Percentiles rank a stretch among this genome's conserved stretches.
Conservation (phyloP, 1,140 invertebrate genomes). For the Chrysomallon squamiferum region DNA sequence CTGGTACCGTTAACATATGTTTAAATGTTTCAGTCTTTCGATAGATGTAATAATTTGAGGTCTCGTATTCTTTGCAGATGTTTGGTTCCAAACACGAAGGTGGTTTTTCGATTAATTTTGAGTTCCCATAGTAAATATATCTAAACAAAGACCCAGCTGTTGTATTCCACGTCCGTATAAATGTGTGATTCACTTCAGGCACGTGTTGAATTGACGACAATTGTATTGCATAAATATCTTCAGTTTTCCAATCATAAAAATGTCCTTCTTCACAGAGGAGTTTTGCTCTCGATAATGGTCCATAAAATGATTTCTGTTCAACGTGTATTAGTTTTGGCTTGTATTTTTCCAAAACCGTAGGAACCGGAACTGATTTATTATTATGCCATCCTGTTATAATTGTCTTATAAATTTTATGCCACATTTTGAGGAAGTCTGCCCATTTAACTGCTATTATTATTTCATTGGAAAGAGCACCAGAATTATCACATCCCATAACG, state of each 20-base stretch:
- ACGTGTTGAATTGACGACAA: not conserved
- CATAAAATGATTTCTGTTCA: not conserved
- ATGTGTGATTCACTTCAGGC: not conserved
- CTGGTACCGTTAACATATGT: not conserved
- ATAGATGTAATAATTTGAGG: not conserved
- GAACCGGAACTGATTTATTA: not conserved
- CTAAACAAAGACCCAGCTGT: not conserved
- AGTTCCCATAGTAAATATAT: not conserved
- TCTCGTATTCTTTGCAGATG: not conserved
- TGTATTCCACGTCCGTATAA: not conserved
- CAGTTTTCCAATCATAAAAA: not conserved
- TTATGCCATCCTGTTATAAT: not conserved
- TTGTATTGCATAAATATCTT: not conserved
- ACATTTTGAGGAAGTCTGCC: conserved; percentile 1
- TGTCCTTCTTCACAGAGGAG: not conserved
- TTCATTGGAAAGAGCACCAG: not conserved
- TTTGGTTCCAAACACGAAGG: not conserved
- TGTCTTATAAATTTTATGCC: not conserved
- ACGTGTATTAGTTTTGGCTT: not conserved
- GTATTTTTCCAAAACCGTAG: not conserved
- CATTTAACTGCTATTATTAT: not conserved
- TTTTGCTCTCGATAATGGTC: not conserved
- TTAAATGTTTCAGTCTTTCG: not conserved
- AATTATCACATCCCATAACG: conserved; percentile 1
- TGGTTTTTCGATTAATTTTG: not conserved